phyloP scores from a whole-genome alignment of 2,888 invertebrate genomes.

The Fragum whitleyi region DNA sequence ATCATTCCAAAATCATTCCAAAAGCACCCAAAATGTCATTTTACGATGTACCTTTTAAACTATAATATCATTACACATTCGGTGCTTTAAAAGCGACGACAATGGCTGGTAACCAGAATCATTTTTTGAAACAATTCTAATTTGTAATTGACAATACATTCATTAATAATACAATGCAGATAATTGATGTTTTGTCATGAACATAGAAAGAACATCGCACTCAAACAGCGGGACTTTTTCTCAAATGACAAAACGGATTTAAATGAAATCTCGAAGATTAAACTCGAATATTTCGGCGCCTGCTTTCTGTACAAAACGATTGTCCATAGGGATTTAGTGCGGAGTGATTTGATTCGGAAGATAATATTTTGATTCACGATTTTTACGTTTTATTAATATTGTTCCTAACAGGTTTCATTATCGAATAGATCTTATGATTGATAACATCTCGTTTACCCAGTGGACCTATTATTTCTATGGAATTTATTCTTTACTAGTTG shows the following conservation, averaged over 20 bases:
- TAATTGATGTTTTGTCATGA: not conserved
- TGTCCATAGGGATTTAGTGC: not conserved
- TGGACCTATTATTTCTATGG: not conserved
- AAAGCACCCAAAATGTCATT: too few relatives aligned
- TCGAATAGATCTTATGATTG: not conserved
- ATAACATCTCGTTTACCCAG: not conserved
- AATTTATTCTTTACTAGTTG: not conserved
- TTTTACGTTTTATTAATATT: constrained; percentile 7
- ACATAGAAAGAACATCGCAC: not conserved
- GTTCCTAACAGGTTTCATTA: not conserved
- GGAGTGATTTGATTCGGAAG: not conserved
- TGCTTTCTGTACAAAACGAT: not conserved
- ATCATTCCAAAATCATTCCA: too few relatives aligned
- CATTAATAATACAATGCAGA: constrained; percentile 1
- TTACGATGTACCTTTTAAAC: too few relatives aligned
- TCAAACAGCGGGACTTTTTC: not conserved
- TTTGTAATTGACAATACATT: not conserved
- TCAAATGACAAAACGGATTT: constrained; percentile 22
- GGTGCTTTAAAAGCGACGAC: too few relatives aligned
- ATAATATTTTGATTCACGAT: constrained; percentile 11
- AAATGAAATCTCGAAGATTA: constrained; percentile 7
- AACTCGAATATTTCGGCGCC: not conserved
- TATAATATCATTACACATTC: too few relatives aligned
- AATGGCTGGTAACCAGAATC: too few relatives aligned
- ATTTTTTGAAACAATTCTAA: too few relatives aligned